These are phyloP conservation scores for Chloroceryle amazona DNA, from an alignment of 2,797 vertebrate species.

Conservation along the genomic window DNA sequence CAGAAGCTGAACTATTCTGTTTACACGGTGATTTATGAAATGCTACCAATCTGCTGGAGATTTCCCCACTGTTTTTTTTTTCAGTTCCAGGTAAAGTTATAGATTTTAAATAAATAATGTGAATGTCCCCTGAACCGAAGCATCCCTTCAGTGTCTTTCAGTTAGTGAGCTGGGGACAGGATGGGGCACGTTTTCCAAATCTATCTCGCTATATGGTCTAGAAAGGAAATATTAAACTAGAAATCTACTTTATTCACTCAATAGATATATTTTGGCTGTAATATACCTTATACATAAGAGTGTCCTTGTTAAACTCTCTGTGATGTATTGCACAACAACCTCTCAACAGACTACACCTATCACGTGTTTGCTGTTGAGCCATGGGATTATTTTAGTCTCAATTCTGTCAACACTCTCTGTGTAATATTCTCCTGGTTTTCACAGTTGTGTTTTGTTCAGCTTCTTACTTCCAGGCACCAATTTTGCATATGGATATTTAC, in stretches of 20 bases:
- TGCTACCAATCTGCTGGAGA: neutral
- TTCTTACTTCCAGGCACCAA: neutral
- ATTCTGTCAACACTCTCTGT: neutral
- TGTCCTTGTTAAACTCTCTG: neutral
- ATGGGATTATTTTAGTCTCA: neutral
- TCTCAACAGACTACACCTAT: neutral
- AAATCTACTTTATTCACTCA: neutral
- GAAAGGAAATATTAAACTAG: neutral
- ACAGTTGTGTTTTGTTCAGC: neutral
- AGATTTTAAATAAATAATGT: neutral
- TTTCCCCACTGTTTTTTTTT: neutral
- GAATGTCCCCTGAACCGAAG: neutral
- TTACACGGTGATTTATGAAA: constrained; percentile 4
- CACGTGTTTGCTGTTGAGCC: neutral
- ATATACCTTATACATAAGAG: neutral
- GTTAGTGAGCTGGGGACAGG: neutral
- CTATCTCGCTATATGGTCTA: neutral
- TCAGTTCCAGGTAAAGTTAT: neutral
- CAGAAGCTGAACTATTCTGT: neutral
- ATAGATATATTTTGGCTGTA: neutral
- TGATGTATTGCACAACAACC: neutral
- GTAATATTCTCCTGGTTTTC: neutral
- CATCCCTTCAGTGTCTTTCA: neutral
- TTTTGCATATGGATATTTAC: neutral
- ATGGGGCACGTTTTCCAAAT: neutral